phyloP scores from a whole-genome alignment of 2,113 vertebrate genomes.

The Poeciliopsis retropinna region DNA sequence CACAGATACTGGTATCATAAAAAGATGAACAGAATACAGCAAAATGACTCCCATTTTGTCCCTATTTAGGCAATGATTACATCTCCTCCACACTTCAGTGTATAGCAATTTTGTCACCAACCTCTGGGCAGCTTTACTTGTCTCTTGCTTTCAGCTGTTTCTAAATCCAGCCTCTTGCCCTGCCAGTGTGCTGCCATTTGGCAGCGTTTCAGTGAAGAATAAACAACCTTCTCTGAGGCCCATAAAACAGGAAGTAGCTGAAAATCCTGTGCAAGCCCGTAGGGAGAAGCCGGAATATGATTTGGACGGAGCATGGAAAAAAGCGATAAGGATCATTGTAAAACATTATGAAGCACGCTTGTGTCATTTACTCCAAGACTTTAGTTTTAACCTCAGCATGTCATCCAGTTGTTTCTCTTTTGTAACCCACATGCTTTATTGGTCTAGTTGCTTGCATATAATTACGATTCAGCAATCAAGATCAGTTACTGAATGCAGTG shows the following conservation, averaged over 20 bases:
- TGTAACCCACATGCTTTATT: neutral
- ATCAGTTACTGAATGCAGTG: neutral
- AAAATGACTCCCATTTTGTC: slow-evolving; percentile 3
- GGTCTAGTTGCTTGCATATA: slow-evolving; percentile 3
- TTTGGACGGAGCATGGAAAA: neutral
- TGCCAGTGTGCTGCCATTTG: neutral
- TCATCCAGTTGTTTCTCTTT: neutral
- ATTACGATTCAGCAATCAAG: neutral
- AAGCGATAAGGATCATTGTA: slow-evolving; percentile 8
- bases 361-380: neutral
- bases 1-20: slow-evolving; percentile 17
- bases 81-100: neutral
- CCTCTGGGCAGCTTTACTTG: neutral
- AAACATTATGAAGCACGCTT: neutral
- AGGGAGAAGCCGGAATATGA: neutral
- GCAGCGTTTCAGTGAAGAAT: neutral
- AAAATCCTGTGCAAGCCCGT: slow-evolving; percentile 6
- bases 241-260: slow-evolving; percentile 16
- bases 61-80: slow-evolving; percentile 1
- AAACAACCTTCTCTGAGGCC: neutral
- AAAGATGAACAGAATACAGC: slow-evolving; percentile 17
- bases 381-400: neutral
- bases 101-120: neutral
- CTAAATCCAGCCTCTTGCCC: slow-evolving; percentile 1
- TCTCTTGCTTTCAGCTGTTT: slow-evolving; percentile 5